Evolutionary conservation across 2,113 vertebrate species (phyloP).

Genomic region (Gymnobelideus leadbeateri): DNA sequence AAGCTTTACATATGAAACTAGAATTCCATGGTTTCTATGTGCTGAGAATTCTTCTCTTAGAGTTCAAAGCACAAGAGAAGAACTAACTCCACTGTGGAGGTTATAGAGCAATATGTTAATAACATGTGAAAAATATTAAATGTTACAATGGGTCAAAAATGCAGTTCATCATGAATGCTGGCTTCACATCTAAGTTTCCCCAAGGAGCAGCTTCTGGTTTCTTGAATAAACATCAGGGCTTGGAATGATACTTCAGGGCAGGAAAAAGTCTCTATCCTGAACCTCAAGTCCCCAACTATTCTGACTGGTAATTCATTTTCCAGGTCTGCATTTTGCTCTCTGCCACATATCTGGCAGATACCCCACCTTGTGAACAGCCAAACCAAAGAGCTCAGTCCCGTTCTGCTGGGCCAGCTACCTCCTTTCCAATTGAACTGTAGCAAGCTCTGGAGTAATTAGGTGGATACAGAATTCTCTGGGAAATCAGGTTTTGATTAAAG

Average conservation of each 20-base stretch:
- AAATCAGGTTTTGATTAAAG: constrained; percentile 7
- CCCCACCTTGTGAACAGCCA: background rate
- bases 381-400: background rate
- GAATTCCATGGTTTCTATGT: background rate
- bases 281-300: background rate
- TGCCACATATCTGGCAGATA: background rate
- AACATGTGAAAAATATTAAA: constrained; percentile 16
- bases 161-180: constrained; percentile 12
- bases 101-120: background rate
- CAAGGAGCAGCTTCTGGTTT: background rate
- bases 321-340: background rate
- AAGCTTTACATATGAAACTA: background rate
- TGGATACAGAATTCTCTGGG: background rate
- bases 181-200: constrained; percentile 8
- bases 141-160: constrained; percentile 24
- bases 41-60: background rate
- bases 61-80: background rate
- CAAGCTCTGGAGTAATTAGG: background rate
- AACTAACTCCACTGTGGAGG: background rate
- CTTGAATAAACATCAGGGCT: background rate
- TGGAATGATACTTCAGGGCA: constrained; percentile 4
- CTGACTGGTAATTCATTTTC: background rate
- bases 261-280: background rate
- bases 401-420: background rate
- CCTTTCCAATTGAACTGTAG: background rate